Percentiles rank a stretch among this genome's conserved stretches.
phyloP scores from a whole-genome alignment of 2,888 invertebrate genomes.

The Dicycla oo region DNA sequence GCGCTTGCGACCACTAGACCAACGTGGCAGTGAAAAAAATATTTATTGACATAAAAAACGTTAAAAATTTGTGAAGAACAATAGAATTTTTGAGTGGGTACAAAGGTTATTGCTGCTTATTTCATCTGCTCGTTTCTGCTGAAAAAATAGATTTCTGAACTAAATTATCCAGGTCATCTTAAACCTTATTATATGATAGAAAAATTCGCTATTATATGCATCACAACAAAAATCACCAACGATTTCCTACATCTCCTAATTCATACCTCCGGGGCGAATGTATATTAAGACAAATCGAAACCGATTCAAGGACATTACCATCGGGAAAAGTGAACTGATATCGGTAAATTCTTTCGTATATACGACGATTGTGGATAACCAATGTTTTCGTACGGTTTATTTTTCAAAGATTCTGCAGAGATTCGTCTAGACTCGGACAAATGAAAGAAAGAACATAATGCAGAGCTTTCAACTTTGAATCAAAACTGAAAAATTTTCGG shows the following conservation, averaged over 20 bases:
- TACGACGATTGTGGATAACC: constrained; percentile 2
- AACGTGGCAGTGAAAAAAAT: too few relatives aligned
- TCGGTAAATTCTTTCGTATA: constrained; percentile 29
- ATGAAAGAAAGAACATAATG: neutral
- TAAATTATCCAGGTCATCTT: too few relatives aligned
- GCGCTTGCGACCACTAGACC: too few relatives aligned
- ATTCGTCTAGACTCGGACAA: constrained; percentile 31
- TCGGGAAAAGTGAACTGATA: constrained; percentile 25
- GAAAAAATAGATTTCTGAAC: too few relatives aligned
- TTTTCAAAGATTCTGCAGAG: constrained; percentile 29
- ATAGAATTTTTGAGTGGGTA: neutral
- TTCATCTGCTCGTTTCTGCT: too few relatives aligned
- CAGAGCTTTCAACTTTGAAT: neutral
- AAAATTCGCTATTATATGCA: neutral
- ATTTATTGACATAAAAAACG: neutral
- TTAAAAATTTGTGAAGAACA: neutral
- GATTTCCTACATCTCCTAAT: neutral
- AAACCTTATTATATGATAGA: neutral
- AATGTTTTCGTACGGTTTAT: constrained; percentile 30
- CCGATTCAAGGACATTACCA: constrained; percentile 20
- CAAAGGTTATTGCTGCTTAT: neutral
- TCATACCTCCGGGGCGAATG: neutral
- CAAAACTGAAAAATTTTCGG: constrained; percentile 1
- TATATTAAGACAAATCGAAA: constrained; percentile 41
- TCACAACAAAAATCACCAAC: neutral